phyloP scores from a whole-genome alignment of 2,797 vertebrate species.

The Rhinatrema bivittatum region DNA sequence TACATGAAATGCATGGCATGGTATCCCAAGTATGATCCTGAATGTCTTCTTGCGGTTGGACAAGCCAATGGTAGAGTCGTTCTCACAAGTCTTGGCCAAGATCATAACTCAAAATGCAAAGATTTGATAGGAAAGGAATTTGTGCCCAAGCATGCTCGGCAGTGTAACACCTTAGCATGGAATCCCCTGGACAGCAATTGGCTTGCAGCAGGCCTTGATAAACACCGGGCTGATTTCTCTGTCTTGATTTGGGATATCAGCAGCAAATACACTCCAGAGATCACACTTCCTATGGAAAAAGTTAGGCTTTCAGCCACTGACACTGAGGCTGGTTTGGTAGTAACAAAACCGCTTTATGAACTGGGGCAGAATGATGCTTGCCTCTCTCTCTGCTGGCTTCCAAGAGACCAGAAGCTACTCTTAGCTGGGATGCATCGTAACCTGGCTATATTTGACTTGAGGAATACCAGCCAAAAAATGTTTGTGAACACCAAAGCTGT shows the following conservation, averaged over 20 bases:
- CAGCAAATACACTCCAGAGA: constrained; percentile 82
- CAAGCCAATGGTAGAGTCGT: constrained; percentile 94
- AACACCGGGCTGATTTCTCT: constrained; percentile 93
- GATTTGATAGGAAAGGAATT: constrained; percentile 95
- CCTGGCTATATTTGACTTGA: constrained; percentile 90
- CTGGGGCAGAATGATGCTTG: constrained; percentile 94
- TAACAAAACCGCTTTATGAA: constrained; percentile 91
- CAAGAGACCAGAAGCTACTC: constrained; percentile 88
- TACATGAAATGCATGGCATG: constrained; percentile 98
- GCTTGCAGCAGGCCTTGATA: constrained; percentile 92
- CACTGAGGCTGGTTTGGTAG: constrained; percentile 70
- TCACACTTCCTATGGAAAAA: constrained; percentile 71
- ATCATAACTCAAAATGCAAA: constrained; percentile 85
- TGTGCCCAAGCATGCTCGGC: constrained; percentile 91
- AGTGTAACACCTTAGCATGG: constrained; percentile 95
- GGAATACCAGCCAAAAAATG: constrained; percentile 95
- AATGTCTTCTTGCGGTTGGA: constrained; percentile 91
- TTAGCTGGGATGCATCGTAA: constrained; percentile 96
- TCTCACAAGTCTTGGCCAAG: constrained; percentile 90
- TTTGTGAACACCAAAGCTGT: constrained; percentile 98
- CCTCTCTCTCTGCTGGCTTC: constrained; percentile 93
- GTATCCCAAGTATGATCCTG: constrained; percentile 92
- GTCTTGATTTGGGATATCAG: constrained; percentile 96
- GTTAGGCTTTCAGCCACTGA: constrained; percentile 81
- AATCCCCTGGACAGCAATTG: constrained; percentile 89